Conservation (phyloP, 2,888 invertebrate species). For the Drepanosiphum platanoidis region DNA sequence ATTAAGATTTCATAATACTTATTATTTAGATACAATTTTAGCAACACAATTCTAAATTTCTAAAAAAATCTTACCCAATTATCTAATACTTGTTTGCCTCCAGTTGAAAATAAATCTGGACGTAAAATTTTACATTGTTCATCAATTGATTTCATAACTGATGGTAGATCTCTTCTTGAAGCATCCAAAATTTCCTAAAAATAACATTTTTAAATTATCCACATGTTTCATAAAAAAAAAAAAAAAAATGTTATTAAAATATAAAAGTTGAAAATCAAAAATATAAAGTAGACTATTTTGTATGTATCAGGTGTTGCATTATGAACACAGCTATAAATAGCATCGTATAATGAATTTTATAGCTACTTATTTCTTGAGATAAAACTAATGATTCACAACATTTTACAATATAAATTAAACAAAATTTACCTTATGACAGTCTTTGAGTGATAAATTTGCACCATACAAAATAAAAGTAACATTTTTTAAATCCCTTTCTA, state of each 20-base stretch:
- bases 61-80: constrained; percentile 36
- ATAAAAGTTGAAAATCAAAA: no score
- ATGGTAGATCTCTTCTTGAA: constrained; percentile 39
- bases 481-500: constrained; percentile 44
- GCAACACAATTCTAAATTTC: background rate
- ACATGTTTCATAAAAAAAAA: no score
- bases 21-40: background rate
- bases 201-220: background rate
- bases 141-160: constrained; percentile 15
- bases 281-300: no score
- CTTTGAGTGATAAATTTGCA: constrained; percentile 17
- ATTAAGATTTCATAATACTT: background rate
- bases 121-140: constrained; percentile 27
- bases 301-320: no score
- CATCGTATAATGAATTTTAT: no score
- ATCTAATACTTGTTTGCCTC: background rate
- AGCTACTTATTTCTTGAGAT: no score
- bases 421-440: constrained; percentile 48
- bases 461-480: constrained; percentile 23
- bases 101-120: constrained; percentile 31
- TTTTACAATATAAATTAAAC: background rate
- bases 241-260: no score
- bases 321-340: no score
- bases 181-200: constrained; percentile 48
- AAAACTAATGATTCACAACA: no score